Percentiles rank a stretch among this genome's conserved stretches.
These are phyloP conservation scores for Icerya purchasi DNA, from an alignment of 2,888 invertebrate species.

Conservation along the genomic window DNA sequence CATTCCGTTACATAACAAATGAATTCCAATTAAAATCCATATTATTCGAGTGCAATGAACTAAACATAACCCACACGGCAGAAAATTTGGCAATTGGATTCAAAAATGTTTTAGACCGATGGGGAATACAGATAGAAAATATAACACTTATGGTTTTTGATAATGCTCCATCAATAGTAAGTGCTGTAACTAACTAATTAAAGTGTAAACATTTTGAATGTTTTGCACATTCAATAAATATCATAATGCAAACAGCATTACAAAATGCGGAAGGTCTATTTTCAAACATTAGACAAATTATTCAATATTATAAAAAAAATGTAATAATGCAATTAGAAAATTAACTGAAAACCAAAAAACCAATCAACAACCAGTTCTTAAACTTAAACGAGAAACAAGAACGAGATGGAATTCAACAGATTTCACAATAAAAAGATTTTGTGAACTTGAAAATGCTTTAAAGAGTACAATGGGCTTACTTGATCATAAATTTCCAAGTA, in stretches of 20 bases:
- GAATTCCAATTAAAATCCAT: not conserved
- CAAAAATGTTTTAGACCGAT: not conserved
- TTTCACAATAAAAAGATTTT: not conserved
- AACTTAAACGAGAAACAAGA: not conserved
- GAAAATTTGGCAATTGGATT: not conserved
- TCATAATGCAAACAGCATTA: not conserved
- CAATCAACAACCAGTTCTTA: not conserved
- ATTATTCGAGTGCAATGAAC: not conserved
- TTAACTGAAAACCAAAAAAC: not conserved
- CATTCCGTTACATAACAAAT: not conserved
- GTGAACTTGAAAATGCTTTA: not conserved
- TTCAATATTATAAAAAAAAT: not conserved
- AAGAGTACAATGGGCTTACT: not conserved
- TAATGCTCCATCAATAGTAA: not conserved
- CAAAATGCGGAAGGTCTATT: not conserved
- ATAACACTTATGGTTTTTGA: not conserved
- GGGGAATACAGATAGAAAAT: not conserved
- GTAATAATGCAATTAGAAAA: not conserved
- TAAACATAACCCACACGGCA: not conserved
- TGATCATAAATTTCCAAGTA: not conserved
- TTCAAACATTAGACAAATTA: not conserved
- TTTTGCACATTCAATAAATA: not conserved
- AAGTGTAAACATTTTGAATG: not conserved
- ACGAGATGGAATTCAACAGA: not conserved
- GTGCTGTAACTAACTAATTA: not conserved